Conservation (phyloP, 2,113 vertebrate genomes). For the Arothron firmamentum region DNA sequence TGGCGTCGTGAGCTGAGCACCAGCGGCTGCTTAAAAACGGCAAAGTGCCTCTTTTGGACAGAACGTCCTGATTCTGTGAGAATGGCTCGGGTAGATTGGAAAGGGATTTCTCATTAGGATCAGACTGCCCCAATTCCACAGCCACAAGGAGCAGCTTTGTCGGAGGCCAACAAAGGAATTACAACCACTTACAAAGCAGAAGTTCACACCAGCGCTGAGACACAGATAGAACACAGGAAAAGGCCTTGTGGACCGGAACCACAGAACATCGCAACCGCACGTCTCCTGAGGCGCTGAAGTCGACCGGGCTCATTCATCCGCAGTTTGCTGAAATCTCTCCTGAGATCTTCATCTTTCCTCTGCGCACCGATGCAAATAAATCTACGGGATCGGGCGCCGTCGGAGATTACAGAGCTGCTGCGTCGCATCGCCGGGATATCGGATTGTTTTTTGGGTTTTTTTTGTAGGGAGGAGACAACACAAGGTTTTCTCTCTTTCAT, state of each 20-base stretch:
- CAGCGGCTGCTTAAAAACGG: slow-evolving; percentile 10
- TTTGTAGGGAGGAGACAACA: neutral
- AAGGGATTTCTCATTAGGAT: slow-evolving; percentile 71
- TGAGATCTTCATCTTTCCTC: too few relatives aligned
- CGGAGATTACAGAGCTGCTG: too few relatives aligned
- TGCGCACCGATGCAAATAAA: too few relatives aligned
- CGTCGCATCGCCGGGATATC: too few relatives aligned
- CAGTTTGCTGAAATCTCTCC: too few relatives aligned
- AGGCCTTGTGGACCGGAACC: neutral
- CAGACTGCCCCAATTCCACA: slow-evolving; percentile 69
- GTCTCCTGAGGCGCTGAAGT: slow-evolving; percentile 24
- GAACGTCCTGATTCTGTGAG: slow-evolving; percentile 16
- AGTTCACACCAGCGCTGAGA: slow-evolving; percentile 15
- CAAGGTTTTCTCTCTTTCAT: slow-evolving; percentile 15
- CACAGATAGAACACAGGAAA: slow-evolving; percentile 12
- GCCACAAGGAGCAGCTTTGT: slow-evolving; percentile 70
- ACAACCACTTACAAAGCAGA: slow-evolving; percentile 57
- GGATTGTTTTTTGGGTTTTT: too few relatives aligned
- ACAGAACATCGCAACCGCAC: too few relatives aligned
- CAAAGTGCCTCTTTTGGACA: slow-evolving; percentile 9
- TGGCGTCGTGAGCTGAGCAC: slow-evolving; percentile 38
- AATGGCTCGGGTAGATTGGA: slow-evolving; percentile 56
- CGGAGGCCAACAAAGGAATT: slow-evolving; percentile 63
- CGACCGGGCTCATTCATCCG: slow-evolving; percentile 45
- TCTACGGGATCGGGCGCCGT: too few relatives aligned